Evolutionary conservation across 2,113 vertebrate genomes (phyloP), one percentile per base, ranked within the genome.

Genomic region (Heterotis niloticus): DNA sequence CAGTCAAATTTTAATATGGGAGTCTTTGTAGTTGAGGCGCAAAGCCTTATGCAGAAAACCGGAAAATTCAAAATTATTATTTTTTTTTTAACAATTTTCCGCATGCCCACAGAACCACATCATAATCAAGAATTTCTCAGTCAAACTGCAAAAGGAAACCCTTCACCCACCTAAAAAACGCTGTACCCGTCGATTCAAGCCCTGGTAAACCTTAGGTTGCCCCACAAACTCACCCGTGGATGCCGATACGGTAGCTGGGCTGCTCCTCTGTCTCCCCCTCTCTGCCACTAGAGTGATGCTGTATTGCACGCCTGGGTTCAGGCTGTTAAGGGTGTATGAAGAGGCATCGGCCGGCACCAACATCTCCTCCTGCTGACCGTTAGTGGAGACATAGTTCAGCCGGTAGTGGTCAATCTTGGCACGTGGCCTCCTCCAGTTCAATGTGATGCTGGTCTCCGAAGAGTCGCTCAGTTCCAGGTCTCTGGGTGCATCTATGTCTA

Each of bases 401-500:
- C 89, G 92, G 80, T 99, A 99, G n/a, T 79, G 87, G 51, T 94
- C 89, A 20, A 98, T 91, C 83, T 95, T 96, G 82, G 96, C 95
- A 78, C 85, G 79, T 0, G 97, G 97, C 20, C 89, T 90, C 76
- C 88, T 92, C 97, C 97, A 99, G 65, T 62, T 83, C 7, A 98
- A 34, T 0, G 89, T 84, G 56, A 99, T 4, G 0, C 92, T 94
- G 16, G 91, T 95, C 82, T 96, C 96, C 0, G 92, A 92, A 34
- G 89, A 90, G 28, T 91, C 90, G 0, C 79, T 88, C 44, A 90
- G 84, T 52, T 89, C 88, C 66, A 99, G 81, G 26, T 94, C 93
- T 81, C 82, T 95, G 75, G 97, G 97, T 5, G 92, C 88, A n/a
- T 99, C 97, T 0, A 99, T 85, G n/a, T 96, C 97, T 99, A 72